phyloP scores from a whole-genome alignment of 2,888 invertebrate genomes.

The Dione juno region DNA sequence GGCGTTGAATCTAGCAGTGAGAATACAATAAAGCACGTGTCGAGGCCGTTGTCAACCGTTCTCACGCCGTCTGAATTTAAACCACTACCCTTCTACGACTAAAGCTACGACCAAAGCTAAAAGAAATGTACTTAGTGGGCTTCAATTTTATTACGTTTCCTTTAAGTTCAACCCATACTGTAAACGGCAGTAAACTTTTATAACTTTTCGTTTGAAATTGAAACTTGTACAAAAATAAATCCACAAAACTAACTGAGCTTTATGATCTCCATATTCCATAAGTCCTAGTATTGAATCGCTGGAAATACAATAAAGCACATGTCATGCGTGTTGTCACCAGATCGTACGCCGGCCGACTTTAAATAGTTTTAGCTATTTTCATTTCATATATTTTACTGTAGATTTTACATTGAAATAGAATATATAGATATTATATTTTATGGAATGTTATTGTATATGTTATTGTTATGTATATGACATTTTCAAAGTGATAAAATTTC shows the following conservation, averaged over 20 bases:
- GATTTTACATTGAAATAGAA: background rate
- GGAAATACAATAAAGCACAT: constrained; percentile 23
- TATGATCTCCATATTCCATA: background rate
- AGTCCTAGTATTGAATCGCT: constrained; percentile 15
- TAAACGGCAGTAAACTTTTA: background rate
- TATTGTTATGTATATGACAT: background rate
- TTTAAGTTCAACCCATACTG: background rate
- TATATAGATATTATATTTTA: too few relatives aligned
- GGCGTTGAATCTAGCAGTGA: constrained; percentile 48
- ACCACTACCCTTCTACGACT: constrained; percentile 55
- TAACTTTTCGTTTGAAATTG: background rate
- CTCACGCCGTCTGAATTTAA: constrained; percentile 60
- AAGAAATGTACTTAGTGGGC: constrained; percentile 24
- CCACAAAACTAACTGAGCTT: background rate
- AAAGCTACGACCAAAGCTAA: constrained; percentile 36
- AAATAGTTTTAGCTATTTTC: constrained; percentile 3
- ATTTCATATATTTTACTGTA: constrained; percentile 12
- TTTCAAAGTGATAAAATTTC: background rate
- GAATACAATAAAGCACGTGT: constrained; percentile 65
- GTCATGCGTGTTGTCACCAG: constrained; percentile 25
- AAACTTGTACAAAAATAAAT: background rate
- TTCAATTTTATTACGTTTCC: constrained; percentile 11
- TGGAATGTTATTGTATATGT: too few relatives aligned
- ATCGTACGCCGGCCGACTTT: constrained; percentile 12
- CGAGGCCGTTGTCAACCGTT: constrained; percentile 51